Percentiles rank a stretch among this genome's conserved stretches.
phyloP scores from a whole-genome alignment of 2,797 vertebrate species.

The Eulemur albifrons region DNA sequence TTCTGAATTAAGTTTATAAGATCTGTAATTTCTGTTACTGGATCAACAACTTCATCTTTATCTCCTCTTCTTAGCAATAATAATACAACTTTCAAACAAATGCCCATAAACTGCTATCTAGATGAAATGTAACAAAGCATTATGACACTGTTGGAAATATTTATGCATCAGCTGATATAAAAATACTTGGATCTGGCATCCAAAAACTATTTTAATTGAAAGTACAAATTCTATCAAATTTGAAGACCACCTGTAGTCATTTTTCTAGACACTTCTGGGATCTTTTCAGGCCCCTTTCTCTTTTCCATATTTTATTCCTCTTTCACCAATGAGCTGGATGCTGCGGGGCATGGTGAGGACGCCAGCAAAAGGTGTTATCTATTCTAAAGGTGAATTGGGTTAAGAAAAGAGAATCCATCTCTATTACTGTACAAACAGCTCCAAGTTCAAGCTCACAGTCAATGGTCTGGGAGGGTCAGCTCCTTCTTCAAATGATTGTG shows the following conservation, averaged over 20 bases:
- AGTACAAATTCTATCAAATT: neutral
- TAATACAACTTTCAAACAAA: neutral
- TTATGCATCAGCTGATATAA: neutral
- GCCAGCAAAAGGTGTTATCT: accelerated
- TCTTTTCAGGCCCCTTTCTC: neutral
- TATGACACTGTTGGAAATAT: neutral
- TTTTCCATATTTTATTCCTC: neutral
- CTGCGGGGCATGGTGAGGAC: no score
- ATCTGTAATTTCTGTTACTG: neutral
- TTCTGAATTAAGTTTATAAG: slow-evolving; percentile 14
- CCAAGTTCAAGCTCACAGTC: neutral
- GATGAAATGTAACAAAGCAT: neutral
- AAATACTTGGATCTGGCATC: neutral
- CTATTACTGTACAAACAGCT: neutral
- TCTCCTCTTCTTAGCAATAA: neutral
- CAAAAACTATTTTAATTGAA: neutral
- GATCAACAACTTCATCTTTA: neutral
- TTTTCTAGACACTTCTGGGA: neutral
- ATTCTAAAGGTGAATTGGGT: neutral
- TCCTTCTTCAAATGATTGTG: neutral
- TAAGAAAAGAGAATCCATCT: neutral
- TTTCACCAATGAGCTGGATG: neutral
- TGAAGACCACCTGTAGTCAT: neutral
- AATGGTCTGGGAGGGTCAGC: neutral
- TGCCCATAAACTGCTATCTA: neutral